Conservation (phyloP, 1,140 invertebrate species). For the Aphis gossypii region DNA sequence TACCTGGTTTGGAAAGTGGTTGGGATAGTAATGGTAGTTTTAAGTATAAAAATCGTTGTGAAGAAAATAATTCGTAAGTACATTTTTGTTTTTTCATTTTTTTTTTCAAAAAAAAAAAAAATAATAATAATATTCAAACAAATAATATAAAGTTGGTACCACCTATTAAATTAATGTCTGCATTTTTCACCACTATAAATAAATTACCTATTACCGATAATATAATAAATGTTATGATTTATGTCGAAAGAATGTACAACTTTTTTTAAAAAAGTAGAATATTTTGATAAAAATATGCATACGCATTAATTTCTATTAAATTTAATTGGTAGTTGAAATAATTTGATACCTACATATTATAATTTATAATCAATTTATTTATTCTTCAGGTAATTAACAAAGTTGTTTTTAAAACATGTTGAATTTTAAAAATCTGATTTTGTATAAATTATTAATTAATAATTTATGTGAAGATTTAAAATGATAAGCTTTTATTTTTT, state of each 20-base stretch:
- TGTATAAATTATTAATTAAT: not conserved
- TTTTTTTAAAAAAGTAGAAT: not conserved
- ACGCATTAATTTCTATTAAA: not conserved
- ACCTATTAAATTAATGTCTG: not conserved
- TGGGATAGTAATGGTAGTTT: constrained; percentile 31
- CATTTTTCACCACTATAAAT: not conserved
- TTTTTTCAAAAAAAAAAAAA: not conserved
- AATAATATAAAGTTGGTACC: not conserved
- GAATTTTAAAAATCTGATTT: not conserved
- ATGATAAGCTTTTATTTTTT: not conserved
- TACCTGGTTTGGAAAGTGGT: not conserved
- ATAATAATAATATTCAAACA: not conserved
- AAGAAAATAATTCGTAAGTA: constrained; percentile 43
- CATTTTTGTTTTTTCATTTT: not conserved
- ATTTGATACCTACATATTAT: not conserved
- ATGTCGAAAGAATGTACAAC: not conserved
- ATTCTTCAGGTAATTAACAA: not conserved
- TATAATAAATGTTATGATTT: not conserved
- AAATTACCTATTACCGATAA: not conserved
- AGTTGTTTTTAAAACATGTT: too few relatives aligned
- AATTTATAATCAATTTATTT: not conserved
- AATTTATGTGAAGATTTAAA: not conserved
- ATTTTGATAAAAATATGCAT: constrained; percentile 26
- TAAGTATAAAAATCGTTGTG: not conserved
- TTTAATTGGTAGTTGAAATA: not conserved